Percentiles rank a stretch among this genome's conserved stretches.
These are phyloP conservation scores for Mamestra configurata DNA, from an alignment of 1,140 invertebrate species.

Conservation along the genomic window DNA sequence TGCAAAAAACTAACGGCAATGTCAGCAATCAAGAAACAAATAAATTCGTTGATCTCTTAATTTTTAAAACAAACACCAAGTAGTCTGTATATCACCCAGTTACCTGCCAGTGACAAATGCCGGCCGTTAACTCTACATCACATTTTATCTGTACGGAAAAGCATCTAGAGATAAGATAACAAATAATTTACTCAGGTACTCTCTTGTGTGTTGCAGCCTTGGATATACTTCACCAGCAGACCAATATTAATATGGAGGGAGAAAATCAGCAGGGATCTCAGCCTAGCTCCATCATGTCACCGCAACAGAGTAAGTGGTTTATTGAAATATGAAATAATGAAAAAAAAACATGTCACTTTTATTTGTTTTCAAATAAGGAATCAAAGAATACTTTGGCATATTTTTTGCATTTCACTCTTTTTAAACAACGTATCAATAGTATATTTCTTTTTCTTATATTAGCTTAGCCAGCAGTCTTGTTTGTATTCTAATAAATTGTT, in stretches of 20 bases:
- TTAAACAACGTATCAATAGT: too few species aligned
- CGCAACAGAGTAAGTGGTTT: constrained; percentile 77
- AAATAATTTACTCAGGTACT: constrained; percentile 8
- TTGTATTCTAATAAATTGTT: too few species aligned
- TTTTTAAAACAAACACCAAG: constrained; percentile 10
- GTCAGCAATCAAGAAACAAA: background rate
- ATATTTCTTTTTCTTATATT: too few species aligned
- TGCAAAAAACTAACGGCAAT: too few species aligned
- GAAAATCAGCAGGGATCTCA: constrained; percentile 74
- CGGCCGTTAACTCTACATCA: background rate
- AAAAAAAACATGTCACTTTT: too few species aligned
- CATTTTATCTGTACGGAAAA: constrained; percentile 15
- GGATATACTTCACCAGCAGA: constrained; percentile 80
- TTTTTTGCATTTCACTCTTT: too few species aligned
- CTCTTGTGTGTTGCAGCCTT: constrained; percentile 66
- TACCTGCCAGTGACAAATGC: background rate
- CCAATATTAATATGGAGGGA: constrained; percentile 69
- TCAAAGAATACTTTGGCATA: too few species aligned
- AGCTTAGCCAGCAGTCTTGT: too few species aligned
- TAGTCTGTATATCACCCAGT: background rate
- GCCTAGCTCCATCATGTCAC: constrained; percentile 79
- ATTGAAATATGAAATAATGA: background rate
- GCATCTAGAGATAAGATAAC: constrained; percentile 55
- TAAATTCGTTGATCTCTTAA: background rate
- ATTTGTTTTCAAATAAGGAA: too few species aligned